Base-by-base conservation (phyloP, 2,888 invertebrate genomes). In the Amaurobius ferox region DNA sequence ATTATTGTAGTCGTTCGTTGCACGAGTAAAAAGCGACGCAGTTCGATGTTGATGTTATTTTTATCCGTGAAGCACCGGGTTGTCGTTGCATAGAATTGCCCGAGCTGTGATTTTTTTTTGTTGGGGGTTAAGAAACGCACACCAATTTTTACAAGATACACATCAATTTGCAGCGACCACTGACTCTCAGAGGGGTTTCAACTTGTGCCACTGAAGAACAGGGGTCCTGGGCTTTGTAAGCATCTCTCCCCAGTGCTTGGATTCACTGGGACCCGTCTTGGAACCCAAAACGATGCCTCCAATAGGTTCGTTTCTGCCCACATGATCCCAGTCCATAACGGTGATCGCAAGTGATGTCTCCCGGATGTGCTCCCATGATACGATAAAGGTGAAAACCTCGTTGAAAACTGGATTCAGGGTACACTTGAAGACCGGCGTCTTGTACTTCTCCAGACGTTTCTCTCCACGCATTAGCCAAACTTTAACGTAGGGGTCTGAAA, bases 191-290 rank as follows among this genome's bases (percentile, higher is more conserved):
- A 88, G 96, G 30, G 97, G 96, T 92, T 98, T 98, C 91, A 98
- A 94, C 91, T 98, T 95, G 93, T 98, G 98, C 98, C 98, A 98
- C 91, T 98, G 97, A 70, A 97, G 96, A 90, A 98, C 96, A 90
- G 96, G 97, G 93, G 98, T 98, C 89, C 97, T 93, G 28, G 98
- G 98, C 92, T 98, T 98, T 88, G 97, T 96, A 90, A 98, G 97
- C 98, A 98, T 98, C 91, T 98, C 98, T 91, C 97, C 97, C 98
- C 98, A 98, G 92, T 98, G 98, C 91, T 98, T 97, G 44, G 97
- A 97, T 92, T 98, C 98, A 79, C 96, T 95, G 23, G 98, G 97
- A 0, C 98, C 98, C 76, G 97, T 97, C 93, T 93, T 91, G 95
- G 98, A 97, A 90, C 97, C 98, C 90, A 98, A 93, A 89, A 97